Conservation (phyloP, 1,140 invertebrate species). For the Neodiprion pinetum region DNA sequence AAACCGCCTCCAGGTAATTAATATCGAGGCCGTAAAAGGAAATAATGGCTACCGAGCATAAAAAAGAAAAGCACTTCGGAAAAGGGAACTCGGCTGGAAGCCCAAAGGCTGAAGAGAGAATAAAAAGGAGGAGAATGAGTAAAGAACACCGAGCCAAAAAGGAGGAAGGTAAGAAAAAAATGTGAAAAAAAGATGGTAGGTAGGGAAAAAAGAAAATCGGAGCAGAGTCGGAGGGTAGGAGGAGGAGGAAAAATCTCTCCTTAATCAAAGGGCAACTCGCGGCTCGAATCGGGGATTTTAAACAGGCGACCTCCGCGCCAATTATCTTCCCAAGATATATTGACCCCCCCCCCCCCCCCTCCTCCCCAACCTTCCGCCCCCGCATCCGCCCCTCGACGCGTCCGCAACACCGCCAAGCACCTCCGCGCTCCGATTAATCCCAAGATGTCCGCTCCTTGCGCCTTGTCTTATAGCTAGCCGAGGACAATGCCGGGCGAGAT, state of each 20-base stretch:
- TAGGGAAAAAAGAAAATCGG: background rate
- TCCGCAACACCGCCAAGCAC: no score
- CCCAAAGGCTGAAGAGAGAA: background rate
- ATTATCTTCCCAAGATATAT: slow-evolving; percentile 8
- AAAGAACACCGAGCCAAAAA: no score
- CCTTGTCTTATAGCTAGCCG: slow-evolving; percentile 14
- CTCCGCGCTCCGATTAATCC: background rate
- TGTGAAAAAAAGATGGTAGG: background rate
- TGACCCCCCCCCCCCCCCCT: background rate
- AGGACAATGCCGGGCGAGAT: slow-evolving; percentile 36
- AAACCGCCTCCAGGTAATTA: slow-evolving; percentile 12
- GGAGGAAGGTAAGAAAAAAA: background rate
- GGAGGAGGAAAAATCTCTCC: background rate
- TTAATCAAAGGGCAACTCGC: slow-evolving; percentile 10
- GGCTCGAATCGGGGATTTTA: slow-evolving; percentile 12
- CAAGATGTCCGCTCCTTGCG: background rate
- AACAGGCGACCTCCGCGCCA: slow-evolving; percentile 7
- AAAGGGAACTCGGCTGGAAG: background rate
- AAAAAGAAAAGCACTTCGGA: slow-evolving; percentile 2
- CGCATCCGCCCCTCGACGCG: background rate
- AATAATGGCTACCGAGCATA: slow-evolving; percentile 5
- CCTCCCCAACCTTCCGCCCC: background rate
- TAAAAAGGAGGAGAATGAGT: no score
- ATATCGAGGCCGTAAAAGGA: slow-evolving; percentile 8
- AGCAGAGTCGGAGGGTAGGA: no score